Evolutionary conservation across 2,113 vertebrate species (phyloP).

Genomic region (Dipodomys stephensi): DNA sequence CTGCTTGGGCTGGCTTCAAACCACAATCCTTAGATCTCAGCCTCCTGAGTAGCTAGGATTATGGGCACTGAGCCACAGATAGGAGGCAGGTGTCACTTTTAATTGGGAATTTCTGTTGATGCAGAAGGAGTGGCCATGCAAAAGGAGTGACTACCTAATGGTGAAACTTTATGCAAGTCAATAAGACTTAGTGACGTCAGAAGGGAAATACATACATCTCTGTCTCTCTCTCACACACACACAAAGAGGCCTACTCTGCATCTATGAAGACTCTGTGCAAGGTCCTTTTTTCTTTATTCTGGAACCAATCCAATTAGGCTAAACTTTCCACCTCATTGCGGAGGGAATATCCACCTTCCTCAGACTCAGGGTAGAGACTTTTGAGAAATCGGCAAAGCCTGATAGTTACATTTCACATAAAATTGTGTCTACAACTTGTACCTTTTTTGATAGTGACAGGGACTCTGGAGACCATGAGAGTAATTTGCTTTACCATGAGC

Average conservation of each 20-base stretch:
- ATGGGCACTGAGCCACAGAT: too few relatives aligned
- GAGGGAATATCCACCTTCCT: neutral
- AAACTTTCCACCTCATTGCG: neutral
- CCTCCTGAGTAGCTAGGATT: too few relatives aligned
- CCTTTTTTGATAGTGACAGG: neutral
- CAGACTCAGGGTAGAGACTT: neutral
- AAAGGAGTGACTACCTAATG: conserved; percentile 27
- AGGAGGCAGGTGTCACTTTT: neutral
- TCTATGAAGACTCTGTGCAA: neutral
- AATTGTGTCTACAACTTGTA: neutral
- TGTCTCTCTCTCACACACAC: neutral
- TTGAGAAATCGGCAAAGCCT: neutral
- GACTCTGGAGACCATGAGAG: neutral
- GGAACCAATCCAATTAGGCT: neutral
- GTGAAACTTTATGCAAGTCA: neutral
- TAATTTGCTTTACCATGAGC: neutral
- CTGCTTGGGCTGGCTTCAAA: too few relatives aligned
- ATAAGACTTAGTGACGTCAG: neutral
- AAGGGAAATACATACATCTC: neutral
- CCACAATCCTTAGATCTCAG: too few relatives aligned
- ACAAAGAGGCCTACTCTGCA: neutral
- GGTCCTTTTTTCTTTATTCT: too few relatives aligned
- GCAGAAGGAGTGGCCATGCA: neutral
- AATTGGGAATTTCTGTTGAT: neutral
- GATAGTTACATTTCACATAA: neutral